Conservation (phyloP, 2,888 invertebrate species). For the Melipona bicolor region DNA sequence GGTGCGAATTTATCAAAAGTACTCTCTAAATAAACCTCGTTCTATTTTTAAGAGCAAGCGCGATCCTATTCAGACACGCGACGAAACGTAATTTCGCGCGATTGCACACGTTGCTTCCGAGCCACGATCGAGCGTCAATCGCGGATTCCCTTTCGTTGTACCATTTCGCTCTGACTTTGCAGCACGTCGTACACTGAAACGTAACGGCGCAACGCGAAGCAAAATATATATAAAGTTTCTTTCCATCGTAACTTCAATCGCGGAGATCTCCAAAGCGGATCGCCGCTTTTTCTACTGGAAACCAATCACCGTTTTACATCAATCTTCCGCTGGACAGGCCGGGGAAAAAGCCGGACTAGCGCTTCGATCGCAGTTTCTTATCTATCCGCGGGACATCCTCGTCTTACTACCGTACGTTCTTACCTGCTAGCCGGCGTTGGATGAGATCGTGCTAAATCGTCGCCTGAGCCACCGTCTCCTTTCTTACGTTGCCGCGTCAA, state of each 20-base stretch:
- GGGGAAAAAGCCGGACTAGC: neutral
- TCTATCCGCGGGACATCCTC: neutral
- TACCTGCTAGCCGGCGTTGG: conserved; percentile 54
- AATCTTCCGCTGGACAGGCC: neutral
- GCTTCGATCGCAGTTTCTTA: conserved; percentile 2
- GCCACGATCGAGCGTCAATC: no score
- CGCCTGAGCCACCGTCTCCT: conserved; percentile 24
- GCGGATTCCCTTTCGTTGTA: neutral
- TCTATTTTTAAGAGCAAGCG: no score
- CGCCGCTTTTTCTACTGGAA: neutral
- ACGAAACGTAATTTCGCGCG: no score
- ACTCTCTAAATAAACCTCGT: neutral
- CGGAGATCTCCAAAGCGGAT: neutral
- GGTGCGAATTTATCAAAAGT: neutral
- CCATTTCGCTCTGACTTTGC: neutral
- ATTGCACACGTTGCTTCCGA: no score
- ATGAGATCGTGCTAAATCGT: conserved; percentile 56
- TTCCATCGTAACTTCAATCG: neutral
- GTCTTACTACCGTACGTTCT: conserved; percentile 23
- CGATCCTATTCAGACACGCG: neutral
- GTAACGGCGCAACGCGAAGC: no score
- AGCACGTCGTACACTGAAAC: neutral
- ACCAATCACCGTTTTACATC: neutral
- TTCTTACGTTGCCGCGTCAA: conserved; percentile 31
- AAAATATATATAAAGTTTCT: neutral